Conservation (phyloP, 2,888 invertebrate species). For the Blomia tropicalis region DNA sequence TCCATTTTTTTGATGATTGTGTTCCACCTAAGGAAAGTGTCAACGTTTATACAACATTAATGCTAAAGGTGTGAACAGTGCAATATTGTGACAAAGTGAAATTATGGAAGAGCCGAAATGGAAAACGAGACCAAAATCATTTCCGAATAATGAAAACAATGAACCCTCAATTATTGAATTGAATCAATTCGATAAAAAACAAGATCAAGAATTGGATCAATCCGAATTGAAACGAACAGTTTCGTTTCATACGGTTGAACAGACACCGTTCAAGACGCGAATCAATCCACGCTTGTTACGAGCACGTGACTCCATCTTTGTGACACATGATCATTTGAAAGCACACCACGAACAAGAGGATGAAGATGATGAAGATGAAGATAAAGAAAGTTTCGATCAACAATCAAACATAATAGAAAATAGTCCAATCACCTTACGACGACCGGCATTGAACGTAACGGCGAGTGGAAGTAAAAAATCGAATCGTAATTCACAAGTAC, state of each 20-base stretch:
- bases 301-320: not conserved
- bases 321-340: not conserved
- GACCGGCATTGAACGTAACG: not conserved
- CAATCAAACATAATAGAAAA: not conserved
- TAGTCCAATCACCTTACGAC: not conserved
- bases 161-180: not conserved
- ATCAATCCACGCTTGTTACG: not conserved
- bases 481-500: not conserved
- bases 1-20: no score
- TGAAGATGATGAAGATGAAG: not conserved
- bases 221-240: not conserved
- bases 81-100: not conserved
- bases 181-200: not conserved
- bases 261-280: not conserved
- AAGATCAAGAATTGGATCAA: not conserved
- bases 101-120: conserved; percentile 5
- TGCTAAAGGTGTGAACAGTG: no score
- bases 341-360: not conserved
- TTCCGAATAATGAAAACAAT: not conserved
- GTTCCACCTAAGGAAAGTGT: no score
- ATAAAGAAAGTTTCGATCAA: no score
- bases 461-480: not conserved
- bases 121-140: conserved; percentile 5
- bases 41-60: no score
- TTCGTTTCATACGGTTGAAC: not conserved